A percentile compares a stretch with the other conserved stretches of the same genome.
phyloP scores from a whole-genome alignment of 1,140 invertebrate species.

The Ladona fulva region DNA sequence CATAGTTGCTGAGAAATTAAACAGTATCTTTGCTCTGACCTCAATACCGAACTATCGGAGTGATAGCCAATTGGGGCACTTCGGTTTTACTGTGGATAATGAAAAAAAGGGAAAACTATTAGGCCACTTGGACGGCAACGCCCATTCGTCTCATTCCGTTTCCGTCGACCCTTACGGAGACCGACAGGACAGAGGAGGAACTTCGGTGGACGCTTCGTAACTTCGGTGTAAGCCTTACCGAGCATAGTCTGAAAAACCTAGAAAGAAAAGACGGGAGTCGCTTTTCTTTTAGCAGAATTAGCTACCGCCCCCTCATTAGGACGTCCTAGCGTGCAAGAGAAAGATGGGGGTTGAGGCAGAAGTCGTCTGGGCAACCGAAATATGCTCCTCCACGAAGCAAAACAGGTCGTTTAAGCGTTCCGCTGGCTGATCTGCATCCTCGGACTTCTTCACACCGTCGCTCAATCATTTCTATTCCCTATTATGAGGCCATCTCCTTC shows the following conservation, averaged over 20 bases:
- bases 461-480: too few relatives aligned
- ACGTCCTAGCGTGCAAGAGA: not conserved
- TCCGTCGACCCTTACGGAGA: not conserved
- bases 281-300: too few relatives aligned
- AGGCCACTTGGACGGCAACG: not conserved
- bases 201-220: too few relatives aligned
- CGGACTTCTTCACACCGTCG: too few relatives aligned
- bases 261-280: too few relatives aligned
- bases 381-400: not conserved
- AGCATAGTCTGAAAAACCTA: too few relatives aligned
- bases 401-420: not conserved
- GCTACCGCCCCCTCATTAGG: not conserved
- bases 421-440: not conserved
- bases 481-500: too few relatives aligned
- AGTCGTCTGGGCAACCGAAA: not conserved
- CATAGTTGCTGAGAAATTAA: too few relatives aligned
- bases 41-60: too few relatives aligned
- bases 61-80: not conserved
- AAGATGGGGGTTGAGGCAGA: not conserved
- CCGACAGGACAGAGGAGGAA: too few relatives aligned
- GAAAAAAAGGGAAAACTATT: not conserved
- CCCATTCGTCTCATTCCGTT: not conserved
- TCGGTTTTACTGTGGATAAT: not conserved
- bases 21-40: too few relatives aligned
- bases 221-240: too few relatives aligned